phyloP scores from a whole-genome alignment of 2,797 vertebrate species.

The Threskiornis aethiopicus region DNA sequence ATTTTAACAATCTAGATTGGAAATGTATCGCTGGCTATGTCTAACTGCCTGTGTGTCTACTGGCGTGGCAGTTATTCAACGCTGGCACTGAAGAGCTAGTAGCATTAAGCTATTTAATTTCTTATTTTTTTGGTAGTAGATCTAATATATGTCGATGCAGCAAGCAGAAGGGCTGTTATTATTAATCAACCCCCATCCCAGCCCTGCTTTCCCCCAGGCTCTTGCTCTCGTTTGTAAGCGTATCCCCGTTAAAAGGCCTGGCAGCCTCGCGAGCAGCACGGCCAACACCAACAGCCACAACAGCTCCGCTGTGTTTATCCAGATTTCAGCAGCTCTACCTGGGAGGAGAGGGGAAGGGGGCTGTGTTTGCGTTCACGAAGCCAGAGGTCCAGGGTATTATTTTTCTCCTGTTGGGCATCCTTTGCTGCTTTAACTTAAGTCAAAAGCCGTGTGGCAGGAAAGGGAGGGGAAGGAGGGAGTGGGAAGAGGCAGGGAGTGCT shows the following conservation, averaged over 20 bases:
- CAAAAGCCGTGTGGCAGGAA: background rate
- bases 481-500: background rate
- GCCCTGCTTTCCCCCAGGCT: constrained; percentile 40
- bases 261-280: background rate
- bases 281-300: constrained; percentile 77
- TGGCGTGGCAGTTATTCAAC: background rate
- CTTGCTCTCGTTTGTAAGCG: constrained; percentile 55
- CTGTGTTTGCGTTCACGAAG: constrained; percentile 32
- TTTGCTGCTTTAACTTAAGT: constrained; percentile 52
- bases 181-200: constrained; percentile 25
- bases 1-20: constrained; percentile 18
- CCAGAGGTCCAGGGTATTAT: background rate
- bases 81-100: background rate
- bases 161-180: background rate
- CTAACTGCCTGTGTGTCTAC: constrained; percentile 16
- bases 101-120: constrained; percentile 25
- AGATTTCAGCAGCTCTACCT: constrained; percentile 69
- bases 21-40: background rate
- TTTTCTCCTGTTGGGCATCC: constrained; percentile 10
- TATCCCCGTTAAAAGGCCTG: constrained; percentile 73
- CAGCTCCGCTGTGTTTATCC: constrained; percentile 67
- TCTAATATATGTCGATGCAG: background rate
- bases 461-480: constrained; percentile 3
- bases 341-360: constrained; percentile 62
- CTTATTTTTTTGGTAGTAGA: background rate